Base-by-base conservation (phyloP, 2,113 vertebrate genomes). In the Amblyopsis rosae region DNA sequence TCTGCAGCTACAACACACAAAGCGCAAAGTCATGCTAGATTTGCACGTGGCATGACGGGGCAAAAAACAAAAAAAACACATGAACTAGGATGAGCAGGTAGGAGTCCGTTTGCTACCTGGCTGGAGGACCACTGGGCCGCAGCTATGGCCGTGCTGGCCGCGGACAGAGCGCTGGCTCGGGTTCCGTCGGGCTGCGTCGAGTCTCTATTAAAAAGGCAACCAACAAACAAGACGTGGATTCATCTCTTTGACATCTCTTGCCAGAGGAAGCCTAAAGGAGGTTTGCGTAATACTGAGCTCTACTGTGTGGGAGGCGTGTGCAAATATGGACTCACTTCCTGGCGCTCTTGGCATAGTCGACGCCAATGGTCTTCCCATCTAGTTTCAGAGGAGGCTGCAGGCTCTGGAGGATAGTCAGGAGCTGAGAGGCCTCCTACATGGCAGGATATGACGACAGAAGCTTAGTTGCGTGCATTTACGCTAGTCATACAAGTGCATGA, bases 71-170 rank as follows among this genome's bases (percentile, higher is more conserved):
- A 16, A 5, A 3, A 59, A 5, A 61, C 35, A 46, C 15, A n/a
- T 19, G 16, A 4, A 19, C 7, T 16, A 32, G 19, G 9, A 54
- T 13, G 19, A 3, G 19, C 17, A 59, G 9, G 65, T 3, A 41
- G 15, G 65, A 55, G 45, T 1, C 7, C 9, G 2, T 89, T 16
- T 6, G 17, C 11, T 75, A 98, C 96, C 96, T 98, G 96, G 68
- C 94, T 96, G 46, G 97, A 96, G 0, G 97, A 98, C 96, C 96
- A 98, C 92, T 98, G 96, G 79, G 96, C 96, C 16, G 97, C 97
- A 79, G 97, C 97, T 53, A 98, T 98, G 64, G 96, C 96, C 16
- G 96, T 96, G 80, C 95, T 98, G 63, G 96, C 96, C 66, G 96
- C 96, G 63, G 97, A 97, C 76, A 96, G 95, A 50, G 95, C 94